A percentile compares a stretch with the other conserved stretches of the same genome.
Evolutionary conservation across 2,797 vertebrate genomes (phyloP).

Genomic region (Pseudochirops corinnae): DNA sequence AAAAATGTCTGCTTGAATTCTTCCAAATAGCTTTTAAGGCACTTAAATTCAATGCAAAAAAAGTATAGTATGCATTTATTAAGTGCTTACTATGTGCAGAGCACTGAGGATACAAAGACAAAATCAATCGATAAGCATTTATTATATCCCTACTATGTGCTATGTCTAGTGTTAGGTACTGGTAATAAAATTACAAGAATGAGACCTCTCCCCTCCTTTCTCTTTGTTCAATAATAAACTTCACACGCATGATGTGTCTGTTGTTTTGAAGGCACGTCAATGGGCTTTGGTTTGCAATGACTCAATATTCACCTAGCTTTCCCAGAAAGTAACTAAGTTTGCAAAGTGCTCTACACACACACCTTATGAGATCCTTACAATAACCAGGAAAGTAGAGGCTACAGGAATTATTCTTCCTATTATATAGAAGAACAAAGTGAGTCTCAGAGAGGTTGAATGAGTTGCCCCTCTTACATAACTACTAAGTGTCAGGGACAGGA

Average conservation of each 20-base stretch:
- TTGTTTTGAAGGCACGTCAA: neutral
- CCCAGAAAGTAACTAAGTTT: neutral
- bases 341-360: neutral
- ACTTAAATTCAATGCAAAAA: neutral
- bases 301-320: neutral
- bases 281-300: neutral
- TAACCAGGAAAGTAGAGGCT: neutral
- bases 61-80: neutral
- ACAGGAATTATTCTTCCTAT: neutral
- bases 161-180: neutral
- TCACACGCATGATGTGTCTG: neutral
- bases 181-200: neutral
- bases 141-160: neutral
- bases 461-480: neutral
- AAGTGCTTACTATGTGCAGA: neutral
- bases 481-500: neutral
- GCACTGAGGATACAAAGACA: neutral
- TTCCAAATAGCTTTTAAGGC: neutral
- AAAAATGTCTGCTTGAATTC: neutral
- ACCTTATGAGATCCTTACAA: neutral
- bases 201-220: neutral
- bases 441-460: neutral
- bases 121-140: neutral
- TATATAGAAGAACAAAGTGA: neutral
- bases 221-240: neutral